Conservation (phyloP, 1,140 invertebrate genomes). For the Phenacoccus solenopsis region DNA sequence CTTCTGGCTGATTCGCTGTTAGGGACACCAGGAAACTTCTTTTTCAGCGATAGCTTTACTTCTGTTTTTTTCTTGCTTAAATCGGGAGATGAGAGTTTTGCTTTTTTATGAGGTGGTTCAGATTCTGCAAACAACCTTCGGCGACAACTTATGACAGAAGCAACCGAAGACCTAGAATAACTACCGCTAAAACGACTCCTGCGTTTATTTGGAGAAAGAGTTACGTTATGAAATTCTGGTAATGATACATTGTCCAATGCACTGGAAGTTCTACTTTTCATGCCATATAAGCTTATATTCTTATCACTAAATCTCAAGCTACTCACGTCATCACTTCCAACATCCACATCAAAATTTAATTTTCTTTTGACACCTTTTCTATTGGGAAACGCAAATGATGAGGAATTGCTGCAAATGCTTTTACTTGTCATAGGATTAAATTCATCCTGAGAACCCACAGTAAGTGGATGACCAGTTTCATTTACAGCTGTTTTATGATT, state of each 20-base stretch:
- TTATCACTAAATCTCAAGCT: neutral
- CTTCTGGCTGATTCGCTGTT: neutral
- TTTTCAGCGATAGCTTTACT: neutral
- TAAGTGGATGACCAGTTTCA: neutral
- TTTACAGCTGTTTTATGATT: neutral
- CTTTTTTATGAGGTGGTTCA: neutral
- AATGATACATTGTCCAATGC: neutral
- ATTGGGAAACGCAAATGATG: neutral
- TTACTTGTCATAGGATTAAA: no score
- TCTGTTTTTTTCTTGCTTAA: neutral
- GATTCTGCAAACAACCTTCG: neutral
- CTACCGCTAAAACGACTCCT: neutral
- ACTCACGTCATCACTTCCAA: neutral
- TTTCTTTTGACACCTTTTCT: slow-evolving; percentile 1
- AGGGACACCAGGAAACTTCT: neutral
- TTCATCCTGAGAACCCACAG: neutral
- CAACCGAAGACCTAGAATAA: neutral
- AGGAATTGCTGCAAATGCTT: neutral
- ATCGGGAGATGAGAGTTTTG: neutral
- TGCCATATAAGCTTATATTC: neutral
- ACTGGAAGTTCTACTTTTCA: neutral
- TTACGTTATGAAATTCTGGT: neutral
- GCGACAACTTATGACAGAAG: neutral
- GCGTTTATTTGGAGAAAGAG: neutral
- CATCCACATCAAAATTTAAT: neutral